Conservation (phyloP, 2,113 vertebrate genomes). For the Okapia johnstoni region DNA sequence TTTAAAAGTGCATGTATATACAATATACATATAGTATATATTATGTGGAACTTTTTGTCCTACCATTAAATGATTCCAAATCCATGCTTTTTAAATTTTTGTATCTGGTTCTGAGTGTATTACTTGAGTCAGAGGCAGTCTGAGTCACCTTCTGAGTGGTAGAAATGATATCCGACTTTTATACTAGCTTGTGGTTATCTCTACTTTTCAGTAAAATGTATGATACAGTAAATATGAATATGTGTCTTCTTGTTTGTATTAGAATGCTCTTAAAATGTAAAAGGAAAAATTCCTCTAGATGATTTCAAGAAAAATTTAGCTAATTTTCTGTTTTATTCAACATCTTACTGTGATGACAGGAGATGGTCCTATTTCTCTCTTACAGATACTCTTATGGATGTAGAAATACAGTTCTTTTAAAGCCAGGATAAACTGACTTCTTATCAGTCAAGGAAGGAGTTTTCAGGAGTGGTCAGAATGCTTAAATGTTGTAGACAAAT, state of each 20-base stretch:
- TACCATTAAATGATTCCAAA: background rate
- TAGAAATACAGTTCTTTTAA: background rate
- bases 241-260: background rate
- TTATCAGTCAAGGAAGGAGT: background rate
- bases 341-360: background rate
- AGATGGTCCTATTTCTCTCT: background rate
- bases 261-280: background rate
- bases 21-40: background rate
- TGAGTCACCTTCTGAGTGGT: background rate
- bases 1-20: background rate
- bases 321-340: background rate
- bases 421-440: background rate
- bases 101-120: background rate
- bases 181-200: background rate
- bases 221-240: background rate
- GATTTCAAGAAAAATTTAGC: background rate
- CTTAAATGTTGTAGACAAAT: background rate
- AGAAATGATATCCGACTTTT: slow-evolving; percentile 5
- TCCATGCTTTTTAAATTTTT: slow-evolving; percentile 18
- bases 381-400: background rate
- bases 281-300: background rate
- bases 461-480: background rate
- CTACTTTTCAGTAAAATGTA: background rate
- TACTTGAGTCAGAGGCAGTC: background rate
- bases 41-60: background rate